A percentile compares a stretch with the other conserved stretches of the same genome.
Conservation (phyloP, 2,113 vertebrate species). For the Scophthalmus maximus region DNA sequence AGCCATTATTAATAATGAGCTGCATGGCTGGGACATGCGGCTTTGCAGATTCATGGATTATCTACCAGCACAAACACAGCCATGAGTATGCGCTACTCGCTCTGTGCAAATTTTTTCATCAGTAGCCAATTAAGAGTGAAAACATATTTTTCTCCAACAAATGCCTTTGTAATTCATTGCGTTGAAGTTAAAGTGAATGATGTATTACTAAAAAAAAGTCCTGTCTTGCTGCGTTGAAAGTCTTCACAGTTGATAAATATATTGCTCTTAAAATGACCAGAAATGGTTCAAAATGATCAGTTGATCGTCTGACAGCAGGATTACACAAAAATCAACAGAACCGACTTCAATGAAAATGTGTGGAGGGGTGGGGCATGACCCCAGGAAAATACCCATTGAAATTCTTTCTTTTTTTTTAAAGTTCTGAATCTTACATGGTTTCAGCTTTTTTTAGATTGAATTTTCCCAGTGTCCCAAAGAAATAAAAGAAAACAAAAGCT, state of each 20-base stretch:
- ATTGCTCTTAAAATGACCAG: neutral
- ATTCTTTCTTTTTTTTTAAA: too few species aligned
- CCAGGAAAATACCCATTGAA: too few species aligned
- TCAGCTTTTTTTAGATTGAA: too few species aligned
- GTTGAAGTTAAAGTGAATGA: neutral
- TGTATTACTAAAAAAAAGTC: neutral
- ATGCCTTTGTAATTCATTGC: slow-evolving; percentile 1
- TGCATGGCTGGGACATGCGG: slow-evolving; percentile 37
- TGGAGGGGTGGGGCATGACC: too few species aligned
- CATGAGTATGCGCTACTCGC: slow-evolving; percentile 32
- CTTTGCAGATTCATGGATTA: slow-evolving; percentile 45
- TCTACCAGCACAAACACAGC: slow-evolving; percentile 35
- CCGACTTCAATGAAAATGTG: too few species aligned
- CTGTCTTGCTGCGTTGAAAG: neutral
- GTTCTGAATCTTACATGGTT: too few species aligned
- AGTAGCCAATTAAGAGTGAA: slow-evolving; percentile 36
- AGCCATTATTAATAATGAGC: slow-evolving; percentile 75
- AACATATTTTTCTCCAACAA: slow-evolving; percentile 10
- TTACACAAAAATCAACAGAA: too few species aligned
- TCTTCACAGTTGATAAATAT: neutral
- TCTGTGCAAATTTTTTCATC: slow-evolving; percentile 34
- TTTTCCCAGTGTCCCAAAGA: too few species aligned
- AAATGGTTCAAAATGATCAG: too few species aligned
- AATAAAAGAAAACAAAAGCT: too few species aligned
- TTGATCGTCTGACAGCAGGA: too few species aligned